Evolutionary conservation across 2,797 vertebrate genomes (phyloP), one percentile per base, ranked within the genome.

Genomic region (Phoebastria nigripes): DNA sequence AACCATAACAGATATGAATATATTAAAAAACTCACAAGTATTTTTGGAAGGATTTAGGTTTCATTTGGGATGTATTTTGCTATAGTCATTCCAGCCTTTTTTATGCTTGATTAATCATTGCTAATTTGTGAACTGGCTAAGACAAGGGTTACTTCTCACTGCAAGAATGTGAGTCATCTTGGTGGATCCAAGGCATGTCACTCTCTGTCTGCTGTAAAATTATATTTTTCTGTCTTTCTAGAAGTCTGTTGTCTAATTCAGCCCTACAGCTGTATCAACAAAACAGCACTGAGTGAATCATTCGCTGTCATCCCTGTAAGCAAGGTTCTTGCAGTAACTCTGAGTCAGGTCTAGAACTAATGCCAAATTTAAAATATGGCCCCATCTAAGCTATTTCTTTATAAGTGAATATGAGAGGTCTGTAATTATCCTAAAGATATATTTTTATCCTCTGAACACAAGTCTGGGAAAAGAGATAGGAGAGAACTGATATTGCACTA

Each of bases 201-300:
- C 66, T 85, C 62, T 87, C 65, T 87, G 84, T 94, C 93, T 95
- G 87, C 72, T 92, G 47, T 69, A 87, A 95, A 96, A 92, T 82
- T 79, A 35, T 67, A 65, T 86, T 94, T 91, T 93, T 92, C 29
- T 89, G 26, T 84, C 69, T 96, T 95, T 93, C 55, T 82, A 69
- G 62, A 96, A 95, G 90, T 92, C 66, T 91, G 92, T 90, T 90
- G 85, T 93, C 82, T 95, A 96, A 93, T 93, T 96, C 89, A 94
- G 70, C 82, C 93, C 82, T 96, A 76, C 93, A 95, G 90, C 96
- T 96, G 94, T 61, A 96, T 96, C 92, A 96, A 97, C 92, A 93
- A 88, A 89, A 90, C 81, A 90, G 42, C 77, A 84, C 25, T 31
- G 73, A 93, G 52, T 96, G 94, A 96, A 95, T 96, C 90, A 96